Evolutionary conservation across 2,888 invertebrate species (phyloP), one percentile per base, ranked within the genome.

Genomic region (Tiliacea citrago): DNA sequence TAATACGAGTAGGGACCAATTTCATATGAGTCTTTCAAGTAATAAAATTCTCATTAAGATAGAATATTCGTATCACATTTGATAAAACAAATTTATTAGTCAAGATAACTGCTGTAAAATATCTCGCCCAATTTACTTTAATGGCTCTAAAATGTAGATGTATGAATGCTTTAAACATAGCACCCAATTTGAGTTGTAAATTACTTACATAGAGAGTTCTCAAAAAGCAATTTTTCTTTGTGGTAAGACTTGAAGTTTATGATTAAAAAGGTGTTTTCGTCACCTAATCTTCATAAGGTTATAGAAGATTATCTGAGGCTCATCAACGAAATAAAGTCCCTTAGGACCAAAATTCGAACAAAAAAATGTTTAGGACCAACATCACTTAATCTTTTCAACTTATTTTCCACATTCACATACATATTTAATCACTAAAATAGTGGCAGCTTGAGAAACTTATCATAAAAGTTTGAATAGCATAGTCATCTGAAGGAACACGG

Each of bases 91-190:
- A 82, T 83, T 82, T 82, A 83, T 80, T 68, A 66, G 53, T 49
- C 81, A 73, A 79, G 84, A 80, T 83, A 79, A 71, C 61, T n/a
- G 42, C 61, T n/a, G 42, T 72, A 49, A 83, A 68, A 70, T 82
- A 73, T 51, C 3, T 8, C 55, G 7, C 9, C 16, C 76, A 83
- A 83, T 82, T 82, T 62, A 70, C 39, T 83, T 24, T 68, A 58
- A 55, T 78, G 62, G 68, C 51, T 79, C 58, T 9, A 45, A 63
- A 61, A 66, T 45, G 18, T 61, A 65, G 47, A 82, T 65, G 42
- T 75, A 60, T 69, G 70, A n/a, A 68, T 49, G 18, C 49, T 73
- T 74, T 53, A 60, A 55, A 62, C 35, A 35, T 51, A 58, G 49
- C 16, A 24, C n/a, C n/a, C 35, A 49, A 68, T 68, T 63, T 45